A percentile compares a stretch with the other conserved stretches of the same genome.
phyloP scores from a whole-genome alignment of 2,113 vertebrate species.

The Coptodon bakossiorum region DNA sequence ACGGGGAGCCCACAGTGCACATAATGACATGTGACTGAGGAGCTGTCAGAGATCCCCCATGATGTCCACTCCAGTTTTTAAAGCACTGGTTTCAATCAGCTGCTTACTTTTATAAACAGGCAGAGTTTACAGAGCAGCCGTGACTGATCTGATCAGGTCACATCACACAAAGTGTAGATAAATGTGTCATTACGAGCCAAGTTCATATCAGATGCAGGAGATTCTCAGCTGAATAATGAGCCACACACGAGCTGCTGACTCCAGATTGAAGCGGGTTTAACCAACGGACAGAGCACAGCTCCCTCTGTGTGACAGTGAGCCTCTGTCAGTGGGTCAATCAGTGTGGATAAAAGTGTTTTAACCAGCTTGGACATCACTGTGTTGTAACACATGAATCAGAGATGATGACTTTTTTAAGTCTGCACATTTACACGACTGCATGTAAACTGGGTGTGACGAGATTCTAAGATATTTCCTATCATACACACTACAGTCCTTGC shows the following conservation, averaged over 20 bases:
- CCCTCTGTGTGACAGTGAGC: background rate
- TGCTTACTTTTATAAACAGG: background rate
- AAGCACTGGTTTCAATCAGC: background rate
- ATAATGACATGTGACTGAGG: background rate
- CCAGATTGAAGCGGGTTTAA: background rate
- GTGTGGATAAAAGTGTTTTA: background rate
- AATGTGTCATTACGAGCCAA: background rate
- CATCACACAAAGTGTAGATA: background rate
- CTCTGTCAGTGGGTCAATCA: rapidly evolving
- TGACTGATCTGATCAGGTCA: background rate
- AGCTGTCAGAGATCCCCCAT: background rate
- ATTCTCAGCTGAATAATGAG: background rate
- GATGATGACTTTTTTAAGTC: background rate
- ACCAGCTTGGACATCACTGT: background rate
- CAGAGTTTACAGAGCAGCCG: background rate
- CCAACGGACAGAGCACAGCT: too few species aligned
- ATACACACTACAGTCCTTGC: background rate
- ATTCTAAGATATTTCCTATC: background rate
- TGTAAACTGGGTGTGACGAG: background rate
- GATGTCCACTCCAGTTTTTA: background rate
- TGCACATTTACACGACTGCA: background rate
- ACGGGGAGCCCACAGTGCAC: rapidly evolving
- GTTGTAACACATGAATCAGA: background rate
- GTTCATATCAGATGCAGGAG: background rate
- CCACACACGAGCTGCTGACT: background rate